phyloP scores from a whole-genome alignment of 2,113 vertebrate species.

The Patagioenas fasciata region DNA sequence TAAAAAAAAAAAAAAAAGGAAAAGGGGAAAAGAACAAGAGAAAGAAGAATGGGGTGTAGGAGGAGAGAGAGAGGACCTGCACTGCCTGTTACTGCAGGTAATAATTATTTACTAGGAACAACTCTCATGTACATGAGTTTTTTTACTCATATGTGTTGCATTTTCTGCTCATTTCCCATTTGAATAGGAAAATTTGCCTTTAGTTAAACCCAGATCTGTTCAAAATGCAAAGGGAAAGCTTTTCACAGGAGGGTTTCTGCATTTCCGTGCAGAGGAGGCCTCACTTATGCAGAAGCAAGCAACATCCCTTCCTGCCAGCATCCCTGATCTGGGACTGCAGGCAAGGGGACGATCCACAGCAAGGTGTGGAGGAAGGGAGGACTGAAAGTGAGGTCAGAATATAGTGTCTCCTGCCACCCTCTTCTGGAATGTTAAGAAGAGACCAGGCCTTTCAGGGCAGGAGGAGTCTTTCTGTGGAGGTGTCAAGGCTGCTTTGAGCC shows the following conservation, averaged over 20 bases:
- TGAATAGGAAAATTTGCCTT: neutral
- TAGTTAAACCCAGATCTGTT: neutral
- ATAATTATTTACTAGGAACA: neutral
- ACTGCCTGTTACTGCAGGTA: neutral
- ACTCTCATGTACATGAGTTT: neutral
- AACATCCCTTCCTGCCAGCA: neutral
- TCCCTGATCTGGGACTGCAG: neutral
- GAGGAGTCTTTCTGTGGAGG: neutral
- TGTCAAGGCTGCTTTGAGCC: neutral
- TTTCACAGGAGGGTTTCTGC: neutral
- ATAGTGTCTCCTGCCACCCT: neutral
- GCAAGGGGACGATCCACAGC: neutral
- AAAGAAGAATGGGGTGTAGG: fast-evolving
- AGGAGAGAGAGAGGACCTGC: neutral
- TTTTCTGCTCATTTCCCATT: slow-evolving; percentile 6
- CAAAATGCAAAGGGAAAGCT: neutral
- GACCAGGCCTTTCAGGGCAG: neutral
- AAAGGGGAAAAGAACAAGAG: neutral
- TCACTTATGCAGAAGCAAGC: neutral
- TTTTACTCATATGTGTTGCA: neutral
- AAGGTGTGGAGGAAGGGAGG: neutral
- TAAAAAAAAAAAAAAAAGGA: too few species aligned
- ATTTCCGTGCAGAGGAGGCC: neutral
- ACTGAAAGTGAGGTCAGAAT: neutral
- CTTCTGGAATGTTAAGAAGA: neutral